A percentile compares a stretch with the other conserved stretches of the same genome.
Evolutionary conservation across 2,113 vertebrate genomes (phyloP).

Genomic region (Pangasianodon hypophthalmus): DNA sequence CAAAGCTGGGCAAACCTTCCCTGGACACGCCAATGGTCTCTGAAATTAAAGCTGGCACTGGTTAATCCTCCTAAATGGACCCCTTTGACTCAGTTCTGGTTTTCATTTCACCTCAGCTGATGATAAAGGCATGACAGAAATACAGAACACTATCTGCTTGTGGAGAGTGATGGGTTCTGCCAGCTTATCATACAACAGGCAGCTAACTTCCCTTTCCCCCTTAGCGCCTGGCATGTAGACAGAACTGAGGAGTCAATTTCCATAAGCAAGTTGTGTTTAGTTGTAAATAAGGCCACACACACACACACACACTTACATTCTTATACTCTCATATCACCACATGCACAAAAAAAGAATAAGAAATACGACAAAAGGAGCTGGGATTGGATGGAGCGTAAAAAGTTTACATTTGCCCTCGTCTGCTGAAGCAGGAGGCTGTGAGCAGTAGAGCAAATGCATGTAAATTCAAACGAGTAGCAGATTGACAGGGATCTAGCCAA

Average conservation of each 20-base stretch:
- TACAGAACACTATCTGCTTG: slow-evolving; percentile 74
- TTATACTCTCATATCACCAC: neutral
- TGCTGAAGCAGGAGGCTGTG: slow-evolving; percentile 66
- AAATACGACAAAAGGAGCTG: slow-evolving; percentile 46
- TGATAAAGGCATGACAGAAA: slow-evolving; percentile 81
- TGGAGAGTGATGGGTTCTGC: slow-evolving; percentile 75
- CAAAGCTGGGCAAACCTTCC: slow-evolving; percentile 70
- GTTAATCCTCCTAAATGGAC: slow-evolving; percentile 79
- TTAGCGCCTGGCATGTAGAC: slow-evolving; percentile 66
- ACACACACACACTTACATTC: neutral
- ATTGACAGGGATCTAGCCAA: slow-evolving; percentile 82
- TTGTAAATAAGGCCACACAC: slow-evolving; percentile 73
- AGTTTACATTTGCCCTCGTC: slow-evolving; percentile 60
- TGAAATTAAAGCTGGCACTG: slow-evolving; percentile 81
- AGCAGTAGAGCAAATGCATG: slow-evolving; percentile 76
- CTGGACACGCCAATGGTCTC: slow-evolving; percentile 82
- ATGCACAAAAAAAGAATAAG: slow-evolving; percentile 29
- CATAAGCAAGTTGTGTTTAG: slow-evolving; percentile 65
- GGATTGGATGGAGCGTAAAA: slow-evolving; percentile 48
- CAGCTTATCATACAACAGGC: slow-evolving; percentile 78
- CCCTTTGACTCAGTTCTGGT: slow-evolving; percentile 74
- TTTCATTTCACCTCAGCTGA: slow-evolving; percentile 81
- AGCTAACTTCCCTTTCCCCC: slow-evolving; percentile 74
- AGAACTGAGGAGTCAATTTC: slow-evolving; percentile 77
- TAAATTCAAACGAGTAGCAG: slow-evolving; percentile 78